Conservation (phyloP, 2,797 vertebrate species). For the Chaetophractus vellerosus region DNA sequence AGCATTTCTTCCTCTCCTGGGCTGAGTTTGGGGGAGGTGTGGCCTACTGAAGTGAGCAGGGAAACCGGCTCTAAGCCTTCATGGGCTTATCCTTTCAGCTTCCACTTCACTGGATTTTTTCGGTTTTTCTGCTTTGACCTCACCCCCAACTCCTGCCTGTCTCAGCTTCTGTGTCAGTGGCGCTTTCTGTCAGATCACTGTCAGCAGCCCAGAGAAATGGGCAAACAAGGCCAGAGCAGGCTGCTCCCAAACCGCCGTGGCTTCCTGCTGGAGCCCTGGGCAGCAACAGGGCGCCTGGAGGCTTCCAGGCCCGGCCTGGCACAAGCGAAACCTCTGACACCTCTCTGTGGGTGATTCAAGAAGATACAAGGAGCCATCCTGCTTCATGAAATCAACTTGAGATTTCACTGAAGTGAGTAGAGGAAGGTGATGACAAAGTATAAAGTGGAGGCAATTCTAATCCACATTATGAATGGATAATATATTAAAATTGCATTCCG, state of each 20-base stretch:
- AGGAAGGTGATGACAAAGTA: neutral
- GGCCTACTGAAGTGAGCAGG: neutral
- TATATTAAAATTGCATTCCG: conserved; percentile 17
- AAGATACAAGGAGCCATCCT: neutral
- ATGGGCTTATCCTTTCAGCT: conserved; percentile 52
- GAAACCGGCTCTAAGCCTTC: conserved; percentile 45
- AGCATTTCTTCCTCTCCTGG: neutral
- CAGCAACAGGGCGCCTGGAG: neutral
- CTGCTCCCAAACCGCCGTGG: neutral
- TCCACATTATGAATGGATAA: neutral
- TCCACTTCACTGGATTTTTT: conserved; percentile 67
- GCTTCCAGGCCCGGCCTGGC: neutral
- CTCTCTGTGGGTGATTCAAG: neutral
- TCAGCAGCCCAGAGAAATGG: conserved; percentile 56
- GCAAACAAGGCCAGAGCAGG: neutral
- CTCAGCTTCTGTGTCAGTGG: conserved; percentile 57
- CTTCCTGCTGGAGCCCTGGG: accelerated
- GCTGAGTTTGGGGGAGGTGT: conserved; percentile 1
- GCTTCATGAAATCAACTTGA: neutral
- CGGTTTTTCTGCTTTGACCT: conserved; percentile 66
- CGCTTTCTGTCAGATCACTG: conserved; percentile 71
- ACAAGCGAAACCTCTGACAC: neutral
- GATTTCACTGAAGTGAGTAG: neutral
- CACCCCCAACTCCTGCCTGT: conserved; percentile 44
- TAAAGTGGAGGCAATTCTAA: neutral